Base-by-base conservation (phyloP, 2,113 vertebrate species). In the Arvicanthis niloticus region DNA sequence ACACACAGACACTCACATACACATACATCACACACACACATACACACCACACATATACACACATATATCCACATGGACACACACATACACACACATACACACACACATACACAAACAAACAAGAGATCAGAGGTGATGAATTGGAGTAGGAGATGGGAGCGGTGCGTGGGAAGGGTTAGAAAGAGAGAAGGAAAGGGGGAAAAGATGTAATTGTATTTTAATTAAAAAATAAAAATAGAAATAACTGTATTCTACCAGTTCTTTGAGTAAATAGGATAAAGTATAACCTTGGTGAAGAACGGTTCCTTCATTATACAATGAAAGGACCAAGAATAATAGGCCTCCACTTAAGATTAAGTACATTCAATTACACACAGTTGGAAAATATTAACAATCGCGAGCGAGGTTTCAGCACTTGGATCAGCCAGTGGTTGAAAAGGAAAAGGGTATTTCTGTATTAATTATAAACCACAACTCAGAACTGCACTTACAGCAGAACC, bases 161-260 rank as follows among this genome's bases (percentile, higher is more conserved):
- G 1, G n/a, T 31, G 5, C 4, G 45, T 0, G 15, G 26, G 40
- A 65, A 16, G 24, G 40, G 26, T 10, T 17, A 7, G 4, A 31
- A 4, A 40, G n/a, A 65, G 26, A 24, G 9, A 84, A 42, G 7
- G n/a, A 15, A 60, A 17, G n/a, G 15, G n/a, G 12, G 2, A 62
- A 84, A 84, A 45, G n/a, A 85, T 45, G n/a, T 11, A 42, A 84
- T 85, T 85, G 42, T 65, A 17, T 31, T 85, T 40, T 40, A 84
- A 84, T 42, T 62, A 84, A 62, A 84, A 82, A 42, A 9, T 62
- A 42, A 85, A 96, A 95, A 58, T 24, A 91, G 81, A 72, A 96
- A 88, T 34, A 76, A 78, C 12, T 53, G 22, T 31, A 87, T 40
- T 42, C 24, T 85, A 85, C 26, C n/a, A 92, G 10, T 73, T 42